phyloP scores from a whole-genome alignment of 2,113 vertebrate species.

The Odontophorus gujanensis region DNA sequence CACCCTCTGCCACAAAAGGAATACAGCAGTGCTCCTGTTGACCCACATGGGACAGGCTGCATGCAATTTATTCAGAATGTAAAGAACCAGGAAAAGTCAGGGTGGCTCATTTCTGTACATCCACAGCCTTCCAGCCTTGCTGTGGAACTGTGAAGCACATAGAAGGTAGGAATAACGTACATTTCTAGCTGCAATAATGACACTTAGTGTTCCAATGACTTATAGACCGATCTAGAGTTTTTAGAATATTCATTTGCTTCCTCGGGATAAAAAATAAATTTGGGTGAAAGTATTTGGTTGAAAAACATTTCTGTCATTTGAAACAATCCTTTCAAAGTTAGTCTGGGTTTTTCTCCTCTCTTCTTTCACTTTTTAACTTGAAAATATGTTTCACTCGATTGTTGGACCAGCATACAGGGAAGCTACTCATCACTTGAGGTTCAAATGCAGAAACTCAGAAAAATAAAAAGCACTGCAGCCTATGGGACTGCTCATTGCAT shows the following conservation, averaged over 20 bases:
- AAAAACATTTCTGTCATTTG: neutral
- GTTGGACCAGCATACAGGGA: neutral
- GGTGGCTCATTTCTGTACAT: neutral
- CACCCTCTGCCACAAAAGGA: constrained; percentile 34
- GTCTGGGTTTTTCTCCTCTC: rapidly evolving
- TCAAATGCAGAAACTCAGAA: neutral
- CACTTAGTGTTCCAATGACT: neutral
- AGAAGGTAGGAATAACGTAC: neutral
- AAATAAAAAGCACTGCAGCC: neutral
- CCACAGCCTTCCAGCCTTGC: neutral
- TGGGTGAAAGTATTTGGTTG: neutral
- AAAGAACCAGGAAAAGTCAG: neutral
- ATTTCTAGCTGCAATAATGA: neutral
- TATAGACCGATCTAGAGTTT: neutral
- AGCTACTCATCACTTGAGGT: neutral
- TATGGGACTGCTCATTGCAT: neutral
- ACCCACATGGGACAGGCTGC: neutral
- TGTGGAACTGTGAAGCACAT: neutral
- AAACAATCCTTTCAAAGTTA: neutral
- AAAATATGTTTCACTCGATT: neutral
- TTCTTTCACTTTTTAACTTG: neutral
- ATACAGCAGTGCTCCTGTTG: constrained; percentile 18
- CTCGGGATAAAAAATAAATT: neutral
- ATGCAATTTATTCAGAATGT: neutral
- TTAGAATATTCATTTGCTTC: neutral